Evolutionary conservation across 1,140 invertebrate species (phyloP).

Genomic region (Ceratitis capitata): DNA sequence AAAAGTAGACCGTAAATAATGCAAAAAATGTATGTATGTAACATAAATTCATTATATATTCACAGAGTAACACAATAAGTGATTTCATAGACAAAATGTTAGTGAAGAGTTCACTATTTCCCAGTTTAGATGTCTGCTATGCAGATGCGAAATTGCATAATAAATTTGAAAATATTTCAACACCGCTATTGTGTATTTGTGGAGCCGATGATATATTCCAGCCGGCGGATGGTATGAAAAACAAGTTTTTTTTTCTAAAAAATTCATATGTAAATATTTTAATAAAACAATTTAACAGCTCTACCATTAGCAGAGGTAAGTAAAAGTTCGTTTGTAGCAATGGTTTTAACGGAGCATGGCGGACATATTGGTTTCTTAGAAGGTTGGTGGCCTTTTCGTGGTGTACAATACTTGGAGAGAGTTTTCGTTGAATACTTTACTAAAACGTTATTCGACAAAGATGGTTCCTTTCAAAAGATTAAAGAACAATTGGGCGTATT

Average conservation of each 20-base stretch:
- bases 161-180: conserved; percentile 74
- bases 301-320: conserved; percentile 73
- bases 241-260: background rate
- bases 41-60: too few species aligned
- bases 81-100: background rate
- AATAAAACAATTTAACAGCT: conserved; percentile 66
- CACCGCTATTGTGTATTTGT: conserved; percentile 78
- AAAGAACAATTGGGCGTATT: background rate
- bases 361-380: conserved; percentile 86
- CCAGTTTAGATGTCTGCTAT: background rate
- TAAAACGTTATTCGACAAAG: conserved; percentile 48
- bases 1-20: background rate
- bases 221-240: conserved; percentile 63
- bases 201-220: conserved; percentile 86
- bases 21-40: background rate
- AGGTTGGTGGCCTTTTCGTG: conserved; percentile 71
- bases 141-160: conserved; percentile 52
- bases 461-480: conserved; percentile 24
- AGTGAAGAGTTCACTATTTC: background rate
- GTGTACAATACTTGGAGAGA: conserved; percentile 72
- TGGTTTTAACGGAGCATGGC: conserved; percentile 78
- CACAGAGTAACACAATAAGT: background rate
- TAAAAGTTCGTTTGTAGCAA: conserved; percentile 72
- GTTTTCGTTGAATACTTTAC: conserved; percentile 72
- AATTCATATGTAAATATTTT: background rate